Evolutionary conservation across 1,140 invertebrate genomes (phyloP).

Genomic region (Atopsyche davidsoni): DNA sequence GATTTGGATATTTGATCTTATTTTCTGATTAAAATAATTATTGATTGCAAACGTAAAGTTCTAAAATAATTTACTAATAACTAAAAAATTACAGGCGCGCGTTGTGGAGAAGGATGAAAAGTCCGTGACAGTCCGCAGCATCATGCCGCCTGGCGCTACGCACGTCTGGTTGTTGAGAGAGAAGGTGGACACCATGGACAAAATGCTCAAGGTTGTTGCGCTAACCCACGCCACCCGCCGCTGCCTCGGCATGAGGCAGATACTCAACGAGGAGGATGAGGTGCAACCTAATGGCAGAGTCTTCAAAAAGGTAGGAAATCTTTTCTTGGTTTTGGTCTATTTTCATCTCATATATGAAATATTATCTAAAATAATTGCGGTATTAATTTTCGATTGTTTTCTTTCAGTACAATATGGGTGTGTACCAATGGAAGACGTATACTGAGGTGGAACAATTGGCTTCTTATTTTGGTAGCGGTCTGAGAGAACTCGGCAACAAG

Average conservation of each 20-base stretch:
- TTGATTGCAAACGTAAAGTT: too few species aligned
- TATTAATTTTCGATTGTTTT: not conserved
- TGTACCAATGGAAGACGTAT: constrained; percentile 89
- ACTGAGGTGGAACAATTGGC: constrained; percentile 71
- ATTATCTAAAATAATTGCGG: not conserved
- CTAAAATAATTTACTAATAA: too few species aligned
- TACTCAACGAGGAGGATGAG: constrained; percentile 91
- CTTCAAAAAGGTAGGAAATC: constrained; percentile 89
- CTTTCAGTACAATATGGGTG: constrained; percentile 80
- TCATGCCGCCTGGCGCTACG: constrained; percentile 58
- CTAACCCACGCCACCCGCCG: constrained; percentile 63
- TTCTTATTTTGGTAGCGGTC: constrained; percentile 69
- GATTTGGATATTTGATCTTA: too few species aligned
- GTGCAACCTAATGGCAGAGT: constrained; percentile 86
- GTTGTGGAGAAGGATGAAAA: constrained; percentile 37
- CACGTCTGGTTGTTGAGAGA: constrained; percentile 66
- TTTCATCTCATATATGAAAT: too few species aligned
- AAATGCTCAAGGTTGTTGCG: constrained; percentile 73
- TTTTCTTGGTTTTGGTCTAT: too few species aligned
- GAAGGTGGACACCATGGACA: constrained; percentile 81
- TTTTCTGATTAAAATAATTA: too few species aligned
- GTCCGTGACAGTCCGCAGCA: constrained; percentile 66
- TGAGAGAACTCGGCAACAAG: constrained; percentile 60
- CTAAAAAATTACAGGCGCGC: constrained; percentile 47
- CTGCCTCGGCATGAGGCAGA: constrained; percentile 86